These are phyloP conservation scores for Standfussiana lucernea DNA, from an alignment of 2,888 invertebrate genomes.

Conservation along the genomic window DNA sequence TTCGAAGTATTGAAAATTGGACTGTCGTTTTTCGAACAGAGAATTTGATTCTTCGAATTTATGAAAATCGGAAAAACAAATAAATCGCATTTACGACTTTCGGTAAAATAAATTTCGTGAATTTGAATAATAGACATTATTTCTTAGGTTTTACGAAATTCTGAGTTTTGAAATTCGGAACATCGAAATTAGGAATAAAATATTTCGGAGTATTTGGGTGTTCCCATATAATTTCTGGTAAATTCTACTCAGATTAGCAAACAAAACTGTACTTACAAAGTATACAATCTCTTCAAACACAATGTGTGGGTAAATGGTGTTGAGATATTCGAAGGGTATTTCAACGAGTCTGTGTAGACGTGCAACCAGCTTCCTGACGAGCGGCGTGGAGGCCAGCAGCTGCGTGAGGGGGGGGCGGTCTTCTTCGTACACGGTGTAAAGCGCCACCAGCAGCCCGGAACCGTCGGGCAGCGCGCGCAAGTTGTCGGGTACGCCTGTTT, in stretches of 20 bases:
- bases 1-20: too few relatives aligned
- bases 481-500: constrained; percentile 92
- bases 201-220: too few relatives aligned
- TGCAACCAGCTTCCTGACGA: constrained; percentile 92
- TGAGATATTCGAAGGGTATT: constrained; percentile 91
- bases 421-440: constrained; percentile 90
- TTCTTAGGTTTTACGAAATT: too few relatives aligned
- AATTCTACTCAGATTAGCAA: neutral
- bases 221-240: too few relatives aligned
- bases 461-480: constrained; percentile 89
- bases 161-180: too few relatives aligned
- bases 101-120: too few relatives aligned
- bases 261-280: constrained; percentile 85
- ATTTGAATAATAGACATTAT: too few relatives aligned
- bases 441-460: constrained; percentile 92
- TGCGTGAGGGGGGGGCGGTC: constrained; percentile 90
- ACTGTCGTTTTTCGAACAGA: too few relatives aligned
- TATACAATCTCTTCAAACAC: constrained; percentile 91
- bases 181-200: too few relatives aligned
- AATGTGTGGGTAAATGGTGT: constrained; percentile 92
- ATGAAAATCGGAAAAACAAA: too few relatives aligned
- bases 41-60: too few relatives aligned
- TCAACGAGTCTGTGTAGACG: constrained; percentile 91
- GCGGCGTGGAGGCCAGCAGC: constrained; percentile 91
- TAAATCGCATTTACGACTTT: too few relatives aligned